phyloP scores from a whole-genome alignment of 2,888 invertebrate genomes.

The Eumacrocentrus americanus region DNA sequence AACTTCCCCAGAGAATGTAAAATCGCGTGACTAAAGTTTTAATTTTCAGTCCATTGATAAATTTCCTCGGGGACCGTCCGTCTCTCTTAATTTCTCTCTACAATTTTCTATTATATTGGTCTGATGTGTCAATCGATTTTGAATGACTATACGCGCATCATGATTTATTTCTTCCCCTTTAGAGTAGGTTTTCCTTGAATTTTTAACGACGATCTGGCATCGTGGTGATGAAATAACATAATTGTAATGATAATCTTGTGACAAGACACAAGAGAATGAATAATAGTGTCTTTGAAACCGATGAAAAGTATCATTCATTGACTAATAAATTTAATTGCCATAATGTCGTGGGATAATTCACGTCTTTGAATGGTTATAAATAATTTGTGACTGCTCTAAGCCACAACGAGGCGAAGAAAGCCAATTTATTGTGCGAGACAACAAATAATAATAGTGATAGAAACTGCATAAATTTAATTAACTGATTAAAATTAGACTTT shows the following conservation, averaged over 20 bases:
- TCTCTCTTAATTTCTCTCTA: background rate
- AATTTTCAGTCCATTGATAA: too few species aligned
- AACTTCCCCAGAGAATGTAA: too few species aligned
- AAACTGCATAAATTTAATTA: too few species aligned
- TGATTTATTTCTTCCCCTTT: background rate
- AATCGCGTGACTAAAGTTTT: too few species aligned
- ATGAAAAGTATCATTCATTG: too few species aligned
- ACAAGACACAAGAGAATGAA: too few species aligned
- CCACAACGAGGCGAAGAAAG: background rate
- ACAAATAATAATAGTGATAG: too few species aligned
- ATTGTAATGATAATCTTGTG: background rate
- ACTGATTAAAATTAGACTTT: too few species aligned
- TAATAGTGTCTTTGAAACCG: too few species aligned
- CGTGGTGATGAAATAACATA: constrained; percentile 18
- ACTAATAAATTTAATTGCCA: background rate
- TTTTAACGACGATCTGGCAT: constrained; percentile 33
- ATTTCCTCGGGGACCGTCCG: too few species aligned
- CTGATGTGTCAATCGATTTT: constrained; percentile 1
- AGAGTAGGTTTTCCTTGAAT: constrained; percentile 1
- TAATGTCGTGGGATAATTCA: background rate
- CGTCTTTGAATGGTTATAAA: background rate
- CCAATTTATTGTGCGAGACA: background rate
- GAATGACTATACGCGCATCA: constrained; percentile 3
- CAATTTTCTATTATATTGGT: background rate
- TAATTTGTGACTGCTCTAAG: background rate